Base-by-base conservation (phyloP, 2,888 invertebrate genomes). In the Agrochola macilenta region DNA sequence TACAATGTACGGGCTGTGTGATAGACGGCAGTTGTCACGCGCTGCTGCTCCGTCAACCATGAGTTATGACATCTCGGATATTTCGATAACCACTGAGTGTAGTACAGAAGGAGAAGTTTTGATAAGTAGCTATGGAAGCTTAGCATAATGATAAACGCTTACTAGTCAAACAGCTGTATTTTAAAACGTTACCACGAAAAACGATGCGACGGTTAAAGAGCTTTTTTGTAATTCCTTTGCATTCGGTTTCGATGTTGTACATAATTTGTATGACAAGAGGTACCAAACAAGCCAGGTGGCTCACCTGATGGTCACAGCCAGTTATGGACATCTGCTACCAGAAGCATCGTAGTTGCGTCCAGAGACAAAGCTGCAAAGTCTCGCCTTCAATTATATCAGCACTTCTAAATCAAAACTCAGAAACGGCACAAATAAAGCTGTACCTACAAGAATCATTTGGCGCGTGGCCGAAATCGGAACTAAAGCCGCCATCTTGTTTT, bases 21-120 rank as follows among this genome's bases (percentile, higher is more conserved):
- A 69, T 61, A 70, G 64, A 64, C 61, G 65, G 17, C 74, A 78
- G 74, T 72, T 81, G 84, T 84, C 77, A 84, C 71, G 81, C 78
- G 57, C 65, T 74, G 30, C 58, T 60, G 54, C 84, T 74, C 58
- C 46, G 74, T 63, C 60, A 64, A n/a, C 78, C 46, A 72, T 69
- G 65, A 74, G 54, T 83, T 65, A 72, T 61, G 69, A 12, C 39
- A 74, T 81, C 64, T 74, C 65, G 49, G 63, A 74, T 66, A 70
- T 73, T 74, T 49, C 8, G 49, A 57, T 54, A 39, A 61, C 46
- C 7, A 57, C 39, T 8, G 26, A 57, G 43, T 20, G 12, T 14
- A 7, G 5, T 49, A 20, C 74, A 79, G 83, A 83, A 81, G 65
- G 17, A 14, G 49, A n/a, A 49, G 23, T 39, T 43, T 49, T 14